Evolutionary conservation across 2,797 vertebrate species (phyloP), one percentile per base, ranked within the genome.

Genomic region (Enteromius unitaeniatus): DNA sequence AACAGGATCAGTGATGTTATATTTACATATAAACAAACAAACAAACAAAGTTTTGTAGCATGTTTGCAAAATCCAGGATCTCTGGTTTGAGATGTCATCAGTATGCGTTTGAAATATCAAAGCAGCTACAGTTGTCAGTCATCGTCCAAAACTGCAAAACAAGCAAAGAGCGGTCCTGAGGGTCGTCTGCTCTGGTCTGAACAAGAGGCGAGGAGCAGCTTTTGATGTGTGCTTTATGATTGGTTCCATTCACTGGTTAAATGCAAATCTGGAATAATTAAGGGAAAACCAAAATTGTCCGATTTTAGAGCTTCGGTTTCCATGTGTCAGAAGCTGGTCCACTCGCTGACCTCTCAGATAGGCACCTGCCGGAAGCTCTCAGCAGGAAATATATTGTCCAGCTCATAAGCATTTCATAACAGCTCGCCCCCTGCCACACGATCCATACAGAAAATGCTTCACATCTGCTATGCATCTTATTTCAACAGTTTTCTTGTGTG

Each of bases 1-100:
- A 85, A 85, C 42, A 78, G 55, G 79, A 81, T 83, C 75, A 51
- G 62, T 83, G 49, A 87, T 74, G 42, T 85, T 58, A 70, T 87
- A 86, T 88, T 79, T 89, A 88, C 81, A 89, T 68, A 85, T 81
- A 80, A 78, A 88, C 73, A 74, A 74, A 40, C 58, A 75, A 42
- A 8, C 42, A 45, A 45, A 14, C 45, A 23, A 55, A 55, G 1
- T 28, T 26, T 40, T 55, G 73, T 17, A 55, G 72, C 47, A 45
- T 7, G 23, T 78, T 40, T 58, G 60, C 4, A n/a, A 72, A 83
- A 47, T 76, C 49, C 62, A 82, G 74, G 51, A 87, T 84, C 26
- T 81, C 53, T 81, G 73, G 73, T 65, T 79, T 67, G 45, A 31
- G 14, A 67, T 82, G 19, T 76, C 17, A 64, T 64, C 55, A 28